Percentiles rank a stretch among this genome's conserved stretches.
These are phyloP conservation scores for Trissolcus basalis DNA, from an alignment of 1,140 invertebrate species.

Conservation along the genomic window DNA sequence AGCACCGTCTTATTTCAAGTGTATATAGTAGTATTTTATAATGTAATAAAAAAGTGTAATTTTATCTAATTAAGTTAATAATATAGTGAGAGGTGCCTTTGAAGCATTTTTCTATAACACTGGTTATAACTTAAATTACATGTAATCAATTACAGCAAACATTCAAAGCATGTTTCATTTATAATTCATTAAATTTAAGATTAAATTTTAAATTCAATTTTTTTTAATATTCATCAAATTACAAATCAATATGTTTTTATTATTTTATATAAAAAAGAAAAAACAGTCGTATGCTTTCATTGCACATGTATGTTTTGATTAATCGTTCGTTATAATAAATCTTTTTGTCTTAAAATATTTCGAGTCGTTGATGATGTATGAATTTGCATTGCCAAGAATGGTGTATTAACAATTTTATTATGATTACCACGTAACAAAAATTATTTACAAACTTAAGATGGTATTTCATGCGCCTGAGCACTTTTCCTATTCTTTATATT, in stretches of 20 bases:
- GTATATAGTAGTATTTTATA: slow-evolving; percentile 73
- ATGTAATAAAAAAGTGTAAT: slow-evolving; percentile 66
- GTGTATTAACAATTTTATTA: not conserved
- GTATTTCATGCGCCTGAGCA: not conserved
- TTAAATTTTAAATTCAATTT: too few species aligned
- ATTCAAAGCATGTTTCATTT: slow-evolving; percentile 37
- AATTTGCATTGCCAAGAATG: too few species aligned
- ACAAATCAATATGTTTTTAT: too few species aligned
- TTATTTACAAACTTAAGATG: not conserved
- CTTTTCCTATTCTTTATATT: not conserved
- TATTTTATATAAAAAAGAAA: too few species aligned
- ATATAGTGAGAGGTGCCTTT: slow-evolving; percentile 70
- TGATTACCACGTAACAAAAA: not conserved
- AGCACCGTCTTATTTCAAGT: slow-evolving; percentile 65
- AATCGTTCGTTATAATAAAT: slow-evolving; percentile 75
- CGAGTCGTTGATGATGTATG: too few species aligned
- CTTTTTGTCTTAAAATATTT: too few species aligned
- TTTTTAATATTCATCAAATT: too few species aligned
- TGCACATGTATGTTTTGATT: slow-evolving; percentile 68
- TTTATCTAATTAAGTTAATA: slow-evolving; percentile 72
- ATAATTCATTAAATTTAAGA: slow-evolving; percentile 5
- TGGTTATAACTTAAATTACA: slow-evolving; percentile 44
- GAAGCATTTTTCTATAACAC: slow-evolving; percentile 48
- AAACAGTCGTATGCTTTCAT: slow-evolving; percentile 60
- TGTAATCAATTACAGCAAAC: slow-evolving; percentile 35